Evolutionary conservation across 1,140 invertebrate genomes (phyloP), one percentile per base, ranked within the genome.

Genomic region (Pseudomyrmex cubaensis): DNA sequence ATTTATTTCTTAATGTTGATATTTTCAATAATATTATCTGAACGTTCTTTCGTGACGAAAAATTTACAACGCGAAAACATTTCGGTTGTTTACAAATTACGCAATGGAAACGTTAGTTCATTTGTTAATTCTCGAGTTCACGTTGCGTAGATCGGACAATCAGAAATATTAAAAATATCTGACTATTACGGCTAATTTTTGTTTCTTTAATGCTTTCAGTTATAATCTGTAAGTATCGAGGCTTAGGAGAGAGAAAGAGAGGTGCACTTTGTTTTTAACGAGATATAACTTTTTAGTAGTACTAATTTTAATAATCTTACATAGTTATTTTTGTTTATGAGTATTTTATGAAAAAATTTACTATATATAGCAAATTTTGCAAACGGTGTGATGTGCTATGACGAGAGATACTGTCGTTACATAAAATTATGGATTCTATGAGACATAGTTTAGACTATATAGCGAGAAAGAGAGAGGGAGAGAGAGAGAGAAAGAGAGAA

Each of bases 71-170:
- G 70, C 57, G 61, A 48, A 35, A 82, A 86, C 12, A 25, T 62
- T 46, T 73, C 50, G 64, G 88, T 89, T 83, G 88, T 82, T 84
- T 66, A 63, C 20, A 89, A 89, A 89, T 89, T 89, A 89, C 87
- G 85, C 74, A 89, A 89, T 85, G 80, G 50, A 52, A 62, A 78
- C 44, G 35, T 85, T 44, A 64, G 13, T 17, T 67, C 64, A 52
- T 35, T 8, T 3, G 48, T 54, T 56, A 56, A 59, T 52, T 54
- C 13, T 73, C 22, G 17, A 17, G 7, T 69, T 63, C 54, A 75
- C 35, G 20, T 78, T 69, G 64, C 44, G 22, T 72, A 72, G 9
- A 78, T 57, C 17, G 20, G 44, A 72, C 22, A 20, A 17, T 78
- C 9, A 69, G 2, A 35, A n/a, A n/a, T 44, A 17, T 35, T 35